phyloP scores from a whole-genome alignment of 2,888 invertebrate species.

The Spatulosminthurus flaviceps region DNA sequence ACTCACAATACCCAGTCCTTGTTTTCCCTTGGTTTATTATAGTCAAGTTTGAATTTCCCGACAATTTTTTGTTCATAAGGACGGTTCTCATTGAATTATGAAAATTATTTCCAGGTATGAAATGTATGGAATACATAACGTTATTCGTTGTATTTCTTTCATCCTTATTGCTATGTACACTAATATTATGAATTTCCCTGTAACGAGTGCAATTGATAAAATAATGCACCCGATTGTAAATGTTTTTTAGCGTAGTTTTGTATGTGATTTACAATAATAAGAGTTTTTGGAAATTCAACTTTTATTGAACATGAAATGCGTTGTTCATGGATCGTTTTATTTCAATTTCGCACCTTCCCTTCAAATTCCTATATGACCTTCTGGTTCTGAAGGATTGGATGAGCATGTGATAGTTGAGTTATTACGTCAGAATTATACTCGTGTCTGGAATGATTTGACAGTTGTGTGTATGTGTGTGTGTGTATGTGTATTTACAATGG shows the following conservation, averaged over 20 bases:
- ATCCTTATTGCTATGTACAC: too few relatives aligned
- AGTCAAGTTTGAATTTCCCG: constrained; percentile 22
- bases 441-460: too few relatives aligned
- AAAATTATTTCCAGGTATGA: neutral
- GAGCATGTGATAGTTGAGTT: too few relatives aligned
- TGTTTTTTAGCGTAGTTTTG: neutral
- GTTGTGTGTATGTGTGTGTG: neutral
- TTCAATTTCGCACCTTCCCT: constrained; percentile 36
- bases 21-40: constrained; percentile 28
- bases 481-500: too few relatives aligned
- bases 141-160: too few relatives aligned
- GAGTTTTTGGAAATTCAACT: constrained; percentile 22
- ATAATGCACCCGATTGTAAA: neutral
- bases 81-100: constrained; percentile 10
- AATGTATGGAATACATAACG: constrained; percentile 1
- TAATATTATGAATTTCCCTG: too few relatives aligned
- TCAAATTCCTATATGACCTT: constrained; percentile 20
- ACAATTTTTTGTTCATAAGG: neutral
- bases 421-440: too few relatives aligned
- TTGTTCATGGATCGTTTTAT: neutral
- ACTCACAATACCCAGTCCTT: constrained; percentile 25
- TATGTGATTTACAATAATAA: constrained; percentile 27
- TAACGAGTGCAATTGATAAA: neutral
- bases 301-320: constrained; percentile 15
- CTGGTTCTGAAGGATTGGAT: too few relatives aligned